phyloP scores from a whole-genome alignment of 2,888 invertebrate genomes.

The Sinohyriopsis cumingii region DNA sequence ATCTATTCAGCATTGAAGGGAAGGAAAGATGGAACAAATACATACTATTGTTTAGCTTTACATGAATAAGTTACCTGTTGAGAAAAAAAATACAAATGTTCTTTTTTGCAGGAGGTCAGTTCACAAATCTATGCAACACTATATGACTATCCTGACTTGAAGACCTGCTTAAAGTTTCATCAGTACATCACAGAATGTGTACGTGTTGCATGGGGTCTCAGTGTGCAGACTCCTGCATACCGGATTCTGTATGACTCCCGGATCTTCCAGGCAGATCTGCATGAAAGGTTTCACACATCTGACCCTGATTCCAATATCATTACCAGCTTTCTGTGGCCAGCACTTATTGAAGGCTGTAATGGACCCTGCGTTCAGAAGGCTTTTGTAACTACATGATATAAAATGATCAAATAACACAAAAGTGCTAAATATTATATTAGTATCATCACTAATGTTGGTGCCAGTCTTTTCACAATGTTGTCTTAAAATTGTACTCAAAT shows the following conservation, averaged over 20 bases:
- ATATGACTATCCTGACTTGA: slow-evolving; percentile 93
- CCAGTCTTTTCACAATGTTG: too few relatives aligned
- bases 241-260: slow-evolving; percentile 75
- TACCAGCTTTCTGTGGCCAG: slow-evolving; percentile 90
- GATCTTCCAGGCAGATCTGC: slow-evolving; percentile 82
- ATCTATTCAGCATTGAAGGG: too few relatives aligned
- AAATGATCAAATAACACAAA: background rate
- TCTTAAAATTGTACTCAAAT: too few relatives aligned
- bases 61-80: too few relatives aligned
- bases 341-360: slow-evolving; percentile 80
- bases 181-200: slow-evolving; percentile 88
- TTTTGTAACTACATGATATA: slow-evolving; percentile 83
- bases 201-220: slow-evolving; percentile 89
- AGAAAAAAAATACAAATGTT: background rate
- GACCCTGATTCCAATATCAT: slow-evolving; percentile 84
- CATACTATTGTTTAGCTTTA: too few relatives aligned
- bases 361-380: slow-evolving; percentile 87
- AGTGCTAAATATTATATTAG: too few relatives aligned
- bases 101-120: slow-evolving; percentile 75
- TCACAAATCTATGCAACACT: slow-evolving; percentile 88
- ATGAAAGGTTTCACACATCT: slow-evolving; percentile 85
- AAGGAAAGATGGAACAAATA: too few relatives aligned
- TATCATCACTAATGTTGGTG: too few relatives aligned
- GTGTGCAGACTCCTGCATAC: slow-evolving; percentile 78
- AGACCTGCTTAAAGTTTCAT: slow-evolving; percentile 83